Evolutionary conservation across 2,797 vertebrate species (phyloP).

Genomic region (Mareca strepera): DNA sequence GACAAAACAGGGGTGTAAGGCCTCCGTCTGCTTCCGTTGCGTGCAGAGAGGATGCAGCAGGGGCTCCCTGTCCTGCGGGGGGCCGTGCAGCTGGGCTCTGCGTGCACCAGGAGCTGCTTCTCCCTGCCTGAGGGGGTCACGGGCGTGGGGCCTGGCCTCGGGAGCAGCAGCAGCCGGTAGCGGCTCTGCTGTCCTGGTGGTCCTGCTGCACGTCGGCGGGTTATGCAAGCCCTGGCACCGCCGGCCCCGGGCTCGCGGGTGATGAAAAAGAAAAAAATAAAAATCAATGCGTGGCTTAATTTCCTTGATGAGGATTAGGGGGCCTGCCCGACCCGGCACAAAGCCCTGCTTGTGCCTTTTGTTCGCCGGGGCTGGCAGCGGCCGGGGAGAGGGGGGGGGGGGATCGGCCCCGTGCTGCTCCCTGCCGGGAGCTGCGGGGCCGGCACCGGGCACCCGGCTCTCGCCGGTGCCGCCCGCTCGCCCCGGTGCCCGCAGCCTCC

Average conservation of each 20-base stretch:
- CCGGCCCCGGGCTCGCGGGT: not conserved
- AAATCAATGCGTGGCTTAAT: slow-evolving; percentile 3
- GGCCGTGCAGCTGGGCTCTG: not conserved
- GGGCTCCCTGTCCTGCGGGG: not conserved
- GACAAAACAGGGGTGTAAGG: not conserved
- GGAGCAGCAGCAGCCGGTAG: not conserved
- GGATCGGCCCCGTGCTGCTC: rapidly evolving
- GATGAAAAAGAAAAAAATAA: not conserved
- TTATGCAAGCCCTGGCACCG: slow-evolving; percentile 5
- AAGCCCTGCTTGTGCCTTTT: not conserved
- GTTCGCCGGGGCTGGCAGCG: not conserved
- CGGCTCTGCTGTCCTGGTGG: not conserved
- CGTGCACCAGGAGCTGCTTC: too few species aligned
- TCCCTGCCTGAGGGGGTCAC: not conserved
- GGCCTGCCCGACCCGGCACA: slow-evolving; percentile 13
- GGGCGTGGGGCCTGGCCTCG: not conserved
- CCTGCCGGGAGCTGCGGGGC: rapidly evolving
- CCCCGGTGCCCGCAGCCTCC: rapidly evolving
- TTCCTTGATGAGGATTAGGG: not conserved
- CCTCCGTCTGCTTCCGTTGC: not conserved
- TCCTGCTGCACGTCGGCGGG: not conserved
- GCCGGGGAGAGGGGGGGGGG: rapidly evolving
- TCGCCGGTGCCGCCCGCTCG: rapidly evolving
- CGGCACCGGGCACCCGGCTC: not conserved
- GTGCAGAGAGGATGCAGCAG: rapidly evolving